Conservation (phyloP, 2,888 invertebrate species). For the Octodonta nipae region DNA sequence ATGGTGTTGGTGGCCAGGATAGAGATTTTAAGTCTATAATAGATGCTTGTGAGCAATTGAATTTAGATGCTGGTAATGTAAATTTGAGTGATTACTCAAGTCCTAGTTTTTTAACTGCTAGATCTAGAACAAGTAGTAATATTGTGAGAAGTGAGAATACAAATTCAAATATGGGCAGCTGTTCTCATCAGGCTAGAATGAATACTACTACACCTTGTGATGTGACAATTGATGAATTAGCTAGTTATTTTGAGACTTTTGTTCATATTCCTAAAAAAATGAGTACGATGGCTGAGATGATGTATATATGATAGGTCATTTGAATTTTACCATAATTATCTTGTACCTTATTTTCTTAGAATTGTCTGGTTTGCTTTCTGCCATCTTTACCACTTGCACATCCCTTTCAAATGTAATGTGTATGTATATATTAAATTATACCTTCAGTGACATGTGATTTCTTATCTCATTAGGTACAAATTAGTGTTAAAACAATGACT, state of each 20-base stretch:
- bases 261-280: constrained; percentile 95
- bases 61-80: constrained; percentile 22
- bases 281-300: constrained; percentile 97
- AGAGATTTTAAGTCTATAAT: constrained; percentile 33
- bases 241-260: constrained; percentile 88
- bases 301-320: constrained; percentile 66
- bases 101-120: constrained; percentile 26
- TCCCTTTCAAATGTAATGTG: no score
- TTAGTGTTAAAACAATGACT: no score
- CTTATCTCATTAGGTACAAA: no score
- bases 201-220: constrained; percentile 58
- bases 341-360: no score
- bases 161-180: constrained; percentile 35
- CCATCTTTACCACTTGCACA: no score
- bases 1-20: constrained; percentile 21
- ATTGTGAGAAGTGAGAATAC: constrained; percentile 10
- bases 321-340: no score
- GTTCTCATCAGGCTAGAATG: constrained; percentile 62
- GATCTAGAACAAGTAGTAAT: constrained; percentile 13
- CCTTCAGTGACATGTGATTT: no score
- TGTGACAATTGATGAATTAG: constrained; percentile 85
- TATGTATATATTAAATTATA: no score
- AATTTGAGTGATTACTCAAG: constrained; percentile 18
- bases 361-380: no score
- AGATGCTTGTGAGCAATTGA: constrained; percentile 33